Percentiles rank a stretch among this genome's conserved stretches.
These are phyloP conservation scores for Eurypyga helias DNA, from an alignment of 2,113 vertebrate species.

Conservation along the genomic window DNA sequence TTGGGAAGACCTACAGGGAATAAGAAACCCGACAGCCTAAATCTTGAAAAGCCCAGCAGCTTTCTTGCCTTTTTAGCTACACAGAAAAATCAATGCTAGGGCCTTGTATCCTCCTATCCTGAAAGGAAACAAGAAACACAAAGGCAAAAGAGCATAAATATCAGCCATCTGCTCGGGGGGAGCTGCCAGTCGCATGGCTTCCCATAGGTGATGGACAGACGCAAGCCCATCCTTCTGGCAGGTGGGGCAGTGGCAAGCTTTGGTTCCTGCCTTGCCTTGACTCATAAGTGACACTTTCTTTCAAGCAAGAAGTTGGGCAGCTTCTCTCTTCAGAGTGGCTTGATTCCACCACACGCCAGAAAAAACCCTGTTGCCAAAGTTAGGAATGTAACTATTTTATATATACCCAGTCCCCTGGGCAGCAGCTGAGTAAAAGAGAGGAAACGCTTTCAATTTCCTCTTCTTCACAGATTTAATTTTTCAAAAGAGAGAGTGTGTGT, in stretches of 20 bases:
- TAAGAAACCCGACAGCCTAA: neutral
- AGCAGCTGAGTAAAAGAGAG: neutral
- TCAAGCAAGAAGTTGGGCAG: neutral
- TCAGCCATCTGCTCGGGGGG: neutral
- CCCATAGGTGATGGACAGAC: neutral
- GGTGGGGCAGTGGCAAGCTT: neutral
- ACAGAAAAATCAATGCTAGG: slow-evolving; percentile 19
- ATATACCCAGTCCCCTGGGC: neutral
- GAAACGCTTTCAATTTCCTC: neutral
- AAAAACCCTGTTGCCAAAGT: neutral
- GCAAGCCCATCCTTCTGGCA: neutral
- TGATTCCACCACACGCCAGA: neutral
- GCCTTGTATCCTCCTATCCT: neutral
- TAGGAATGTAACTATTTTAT: neutral
- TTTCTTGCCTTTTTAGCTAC: neutral
- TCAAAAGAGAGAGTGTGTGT: neutral
- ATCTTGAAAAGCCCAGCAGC: slow-evolving; percentile 10
- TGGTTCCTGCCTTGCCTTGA: neutral
- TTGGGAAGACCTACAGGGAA: neutral
- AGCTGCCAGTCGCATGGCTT: neutral
- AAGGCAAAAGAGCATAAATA: neutral
- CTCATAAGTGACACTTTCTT: neutral
- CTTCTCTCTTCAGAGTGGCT: neutral
- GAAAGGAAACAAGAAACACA: slow-evolving; percentile 12
- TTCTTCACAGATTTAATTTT: neutral